phyloP scores from a whole-genome alignment of 1,140 invertebrate genomes.

The Hormaphis cornu region DNA sequence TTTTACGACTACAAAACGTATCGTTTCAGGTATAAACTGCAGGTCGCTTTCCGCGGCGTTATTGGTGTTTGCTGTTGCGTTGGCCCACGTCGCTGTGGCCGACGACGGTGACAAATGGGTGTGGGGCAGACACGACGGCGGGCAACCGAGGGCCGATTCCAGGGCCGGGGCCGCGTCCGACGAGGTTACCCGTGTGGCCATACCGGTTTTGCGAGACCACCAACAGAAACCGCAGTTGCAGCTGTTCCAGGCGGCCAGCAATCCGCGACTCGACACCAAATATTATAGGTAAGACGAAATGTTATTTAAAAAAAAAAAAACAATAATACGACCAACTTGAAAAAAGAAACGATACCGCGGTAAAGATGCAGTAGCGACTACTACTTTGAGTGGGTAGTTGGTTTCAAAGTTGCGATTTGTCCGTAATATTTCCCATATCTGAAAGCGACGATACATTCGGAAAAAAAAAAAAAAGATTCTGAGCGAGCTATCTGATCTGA shows the following conservation, averaged over 20 bases:
- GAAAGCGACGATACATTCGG: too few relatives aligned
- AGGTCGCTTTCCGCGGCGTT: not conserved
- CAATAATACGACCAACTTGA: too few relatives aligned
- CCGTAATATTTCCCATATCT: too few relatives aligned
- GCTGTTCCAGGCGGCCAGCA: constrained; percentile 1
- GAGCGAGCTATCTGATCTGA: too few relatives aligned
- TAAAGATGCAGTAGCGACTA: too few relatives aligned
- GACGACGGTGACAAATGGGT: constrained; percentile 29
- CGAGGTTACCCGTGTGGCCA: not conserved
- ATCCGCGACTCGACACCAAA: constrained; percentile 9
- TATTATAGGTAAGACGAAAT: constrained; percentile 10
- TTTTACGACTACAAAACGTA: not conserved
- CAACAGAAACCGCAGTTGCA: not conserved
- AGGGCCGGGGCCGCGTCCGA: not conserved
- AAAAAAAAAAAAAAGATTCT: too few relatives aligned
- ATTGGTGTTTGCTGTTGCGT: not conserved
- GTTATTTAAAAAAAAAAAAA: too few relatives aligned
- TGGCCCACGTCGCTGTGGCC: not conserved
- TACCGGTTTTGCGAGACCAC: not conserved
- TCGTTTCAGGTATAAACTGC: not conserved
- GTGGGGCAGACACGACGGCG: constrained; percentile 10
- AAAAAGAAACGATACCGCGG: too few relatives aligned
- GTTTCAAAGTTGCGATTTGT: too few relatives aligned
- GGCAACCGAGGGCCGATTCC: not conserved
- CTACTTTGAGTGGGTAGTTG: too few relatives aligned